Conservation (phyloP, 2,113 vertebrate species). For the Tretioscincus oriximinensis region DNA sequence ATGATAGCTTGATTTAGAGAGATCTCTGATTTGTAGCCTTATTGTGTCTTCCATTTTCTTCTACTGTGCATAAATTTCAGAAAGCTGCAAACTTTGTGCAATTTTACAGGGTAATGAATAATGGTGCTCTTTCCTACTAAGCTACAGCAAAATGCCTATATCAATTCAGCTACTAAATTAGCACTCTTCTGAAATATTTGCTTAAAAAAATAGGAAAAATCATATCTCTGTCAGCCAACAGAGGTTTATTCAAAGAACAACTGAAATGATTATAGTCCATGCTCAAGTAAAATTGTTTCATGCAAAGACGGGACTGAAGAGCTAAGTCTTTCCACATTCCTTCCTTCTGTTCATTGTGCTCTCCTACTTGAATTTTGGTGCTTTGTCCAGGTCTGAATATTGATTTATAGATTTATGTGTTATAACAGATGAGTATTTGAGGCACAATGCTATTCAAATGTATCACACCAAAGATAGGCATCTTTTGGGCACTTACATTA, state of each 20-base stretch:
- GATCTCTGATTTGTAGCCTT: slow-evolving; percentile 50
- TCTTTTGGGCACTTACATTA: too few species aligned
- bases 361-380: too few species aligned
- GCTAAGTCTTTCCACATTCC: too few species aligned
- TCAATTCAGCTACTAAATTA: background rate
- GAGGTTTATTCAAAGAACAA: background rate
- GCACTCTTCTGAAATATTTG: slow-evolving; percentile 8
- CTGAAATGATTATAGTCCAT: background rate
- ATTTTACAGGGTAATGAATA: slow-evolving; percentile 3
- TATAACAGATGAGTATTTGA: too few species aligned
- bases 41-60: slow-evolving; percentile 27
- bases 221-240: background rate
- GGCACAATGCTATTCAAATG: too few species aligned
- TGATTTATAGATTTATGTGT: too few species aligned
- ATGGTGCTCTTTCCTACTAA: background rate
- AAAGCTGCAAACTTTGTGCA: slow-evolving; percentile 18
- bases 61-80: background rate
- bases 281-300: background rate
- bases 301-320: too few species aligned
- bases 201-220: background rate
- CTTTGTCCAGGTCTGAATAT: too few species aligned
- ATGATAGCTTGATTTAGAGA: slow-evolving; percentile 47
- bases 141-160: background rate
- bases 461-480: too few species aligned
- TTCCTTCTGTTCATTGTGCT: too few species aligned